Evolutionary conservation across 2,113 vertebrate genomes (phyloP), one percentile per base, ranked within the genome.

Genomic region (Scomber colias): DNA sequence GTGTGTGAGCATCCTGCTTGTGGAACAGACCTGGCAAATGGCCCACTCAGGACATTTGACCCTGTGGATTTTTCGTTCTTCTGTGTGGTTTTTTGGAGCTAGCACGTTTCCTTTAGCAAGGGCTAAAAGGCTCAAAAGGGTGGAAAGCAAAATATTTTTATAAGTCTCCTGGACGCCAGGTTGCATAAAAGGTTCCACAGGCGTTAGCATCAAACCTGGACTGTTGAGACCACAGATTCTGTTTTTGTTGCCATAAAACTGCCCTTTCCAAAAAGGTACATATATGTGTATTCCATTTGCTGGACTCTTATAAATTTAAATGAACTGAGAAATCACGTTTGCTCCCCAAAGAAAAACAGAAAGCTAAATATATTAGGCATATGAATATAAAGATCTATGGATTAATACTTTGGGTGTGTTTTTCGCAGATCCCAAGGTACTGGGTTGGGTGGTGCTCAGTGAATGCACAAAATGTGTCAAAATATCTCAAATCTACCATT

Each of bases 141-240:
- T 97, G 96, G 97, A 97, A 98, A 99, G 95, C 94, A 92, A 97
- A 99, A 99, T 98, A 98, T 98, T 99, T 96, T 95, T 93, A 96
- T 96, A 97, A 96, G 96, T 96, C 95, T 96, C 95, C 95, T 96
- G 96, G 95, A 96, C 95, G 96, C 97, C 95, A 92, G 96, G 96
- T 97, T 97, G 95, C 95, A 97, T 97, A 97, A 97, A 97, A 97
- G 96, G 92, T 97, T 97, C 97, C 96, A 96, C 93, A 95, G 95
- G 94, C 93, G 93, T 96, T 94, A 94, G 95, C 95, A 97, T 96
- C 96, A 96, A 96, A 95, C 94, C 94, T 93, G 87, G 95, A 90
- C 95, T 91, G 94, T 95, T 94, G 93, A 94, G 95, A 96, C 96
- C 96, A 95, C 96, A 96, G 93, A 93, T 93, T 95, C 91, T 97